Evolutionary conservation across 1,140 invertebrate species (phyloP).

Genomic region (Prorops nasuta): DNA sequence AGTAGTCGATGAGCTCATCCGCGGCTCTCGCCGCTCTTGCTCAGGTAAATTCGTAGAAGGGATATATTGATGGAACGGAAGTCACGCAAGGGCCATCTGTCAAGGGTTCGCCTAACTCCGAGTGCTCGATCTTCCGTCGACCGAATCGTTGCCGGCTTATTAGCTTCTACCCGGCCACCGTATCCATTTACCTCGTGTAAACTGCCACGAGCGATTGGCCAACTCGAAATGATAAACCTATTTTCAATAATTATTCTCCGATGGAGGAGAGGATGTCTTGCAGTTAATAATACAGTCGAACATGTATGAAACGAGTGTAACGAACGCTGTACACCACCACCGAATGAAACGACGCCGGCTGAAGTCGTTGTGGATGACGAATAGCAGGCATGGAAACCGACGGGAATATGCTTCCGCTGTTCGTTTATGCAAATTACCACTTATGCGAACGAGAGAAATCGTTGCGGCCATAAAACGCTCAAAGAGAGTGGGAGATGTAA

Average conservation of each 20-base stretch:
- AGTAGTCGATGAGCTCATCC: no score
- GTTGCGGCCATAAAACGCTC: constrained; percentile 17
- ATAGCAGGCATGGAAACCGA: constrained; percentile 21
- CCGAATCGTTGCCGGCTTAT: constrained; percentile 33
- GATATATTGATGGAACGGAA: constrained; percentile 21
- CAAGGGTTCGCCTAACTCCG: constrained; percentile 13
- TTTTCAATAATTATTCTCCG: no score
- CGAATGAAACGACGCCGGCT: no score
- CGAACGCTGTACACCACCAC: no score
- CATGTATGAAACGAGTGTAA: no score
- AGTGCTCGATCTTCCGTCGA: constrained; percentile 13
- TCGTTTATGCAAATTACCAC: constrained; percentile 42
- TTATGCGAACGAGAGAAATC: constrained; percentile 25
- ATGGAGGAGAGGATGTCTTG: no score
- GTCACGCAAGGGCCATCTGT: constrained; percentile 16
- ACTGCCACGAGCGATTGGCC: no score
- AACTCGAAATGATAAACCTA: no score
- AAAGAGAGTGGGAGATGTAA: no score
- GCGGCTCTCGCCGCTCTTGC: no score
- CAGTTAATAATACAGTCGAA: no score
- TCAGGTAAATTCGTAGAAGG: no score
- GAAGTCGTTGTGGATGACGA: constrained; percentile 33
- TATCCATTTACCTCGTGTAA: constrained; percentile 13
- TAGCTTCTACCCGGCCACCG: constrained; percentile 16
- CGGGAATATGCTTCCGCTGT: constrained; percentile 19